Evolutionary conservation across 2,113 vertebrate genomes (phyloP).

Genomic region (Jacana jacana): DNA sequence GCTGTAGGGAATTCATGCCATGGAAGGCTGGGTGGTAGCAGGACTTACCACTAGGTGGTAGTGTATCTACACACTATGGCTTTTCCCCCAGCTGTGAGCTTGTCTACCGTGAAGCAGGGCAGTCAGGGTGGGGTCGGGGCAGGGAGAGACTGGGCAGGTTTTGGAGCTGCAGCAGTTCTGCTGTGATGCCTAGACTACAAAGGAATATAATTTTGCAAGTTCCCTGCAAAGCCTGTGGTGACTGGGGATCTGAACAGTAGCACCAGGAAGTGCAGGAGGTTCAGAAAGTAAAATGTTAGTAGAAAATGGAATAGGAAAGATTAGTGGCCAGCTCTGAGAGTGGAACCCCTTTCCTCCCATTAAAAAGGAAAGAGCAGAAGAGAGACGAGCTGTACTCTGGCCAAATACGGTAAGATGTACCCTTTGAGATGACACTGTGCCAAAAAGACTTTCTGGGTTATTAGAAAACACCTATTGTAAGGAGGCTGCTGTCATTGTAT

Average conservation of each 20-base stretch:
- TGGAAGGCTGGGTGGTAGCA: neutral
- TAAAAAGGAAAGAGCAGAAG: neutral
- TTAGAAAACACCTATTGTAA: neutral
- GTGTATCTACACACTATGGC: neutral
- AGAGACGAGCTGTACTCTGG: neutral
- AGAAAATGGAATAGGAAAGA: neutral
- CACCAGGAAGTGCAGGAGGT: neutral
- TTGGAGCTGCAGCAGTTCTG: neutral
- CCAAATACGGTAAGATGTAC: neutral
- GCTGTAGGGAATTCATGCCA: accelerated
- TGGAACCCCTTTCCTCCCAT: neutral
- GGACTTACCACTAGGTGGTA: neutral
- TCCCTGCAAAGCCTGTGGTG: neutral
- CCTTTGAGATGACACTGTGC: neutral
- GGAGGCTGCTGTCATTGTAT: neutral
- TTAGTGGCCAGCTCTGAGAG: neutral
- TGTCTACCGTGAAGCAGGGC: accelerated
- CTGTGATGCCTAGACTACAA: neutral
- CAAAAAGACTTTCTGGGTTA: neutral
- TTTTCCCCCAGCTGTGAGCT: accelerated
- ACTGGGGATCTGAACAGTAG: neutral
- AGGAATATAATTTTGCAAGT: too few species aligned
- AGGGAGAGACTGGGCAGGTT: neutral
- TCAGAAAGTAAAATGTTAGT: neutral
- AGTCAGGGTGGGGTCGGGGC: neutral